Evolutionary conservation across 2,797 vertebrate species (phyloP).

Genomic region (Enteromius argenteus): DNA sequence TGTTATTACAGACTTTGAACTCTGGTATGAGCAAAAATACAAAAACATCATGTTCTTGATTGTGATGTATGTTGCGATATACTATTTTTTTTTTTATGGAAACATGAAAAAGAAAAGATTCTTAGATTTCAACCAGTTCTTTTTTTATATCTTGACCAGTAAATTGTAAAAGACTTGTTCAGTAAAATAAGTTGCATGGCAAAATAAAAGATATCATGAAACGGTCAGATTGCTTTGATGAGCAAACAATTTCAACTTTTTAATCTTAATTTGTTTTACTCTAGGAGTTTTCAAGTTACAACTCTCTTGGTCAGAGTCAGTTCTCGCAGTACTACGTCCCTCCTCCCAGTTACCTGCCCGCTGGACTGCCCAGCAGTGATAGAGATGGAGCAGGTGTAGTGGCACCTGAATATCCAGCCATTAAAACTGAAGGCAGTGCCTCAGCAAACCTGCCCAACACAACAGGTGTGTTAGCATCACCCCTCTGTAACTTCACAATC

Average conservation of each 20-base stretch:
- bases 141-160: not conserved
- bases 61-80: not conserved
- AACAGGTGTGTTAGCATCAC: conserved; percentile 75
- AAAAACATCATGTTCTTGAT: not conserved
- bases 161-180: not conserved
- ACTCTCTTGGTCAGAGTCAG: conserved; percentile 90
- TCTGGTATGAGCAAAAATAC: not conserved
- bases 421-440: conserved; percentile 77
- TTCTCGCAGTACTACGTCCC: conserved; percentile 91
- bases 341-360: conserved; percentile 85
- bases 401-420: conserved; percentile 77
- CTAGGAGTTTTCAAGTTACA: conserved; percentile 90
- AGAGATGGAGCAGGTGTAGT: conserved; percentile 73
- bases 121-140: not conserved
- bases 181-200: not conserved
- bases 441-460: conserved; percentile 80
- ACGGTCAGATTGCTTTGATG: not conserved
- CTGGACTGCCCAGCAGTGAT: conserved; percentile 80
- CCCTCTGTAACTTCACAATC: not conserved
- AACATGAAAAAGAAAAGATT: not conserved
- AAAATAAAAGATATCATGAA: not conserved
- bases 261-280: not conserved
- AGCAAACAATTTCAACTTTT: not conserved
- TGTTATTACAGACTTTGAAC: not conserved
- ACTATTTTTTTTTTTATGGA: no score